Evolutionary conservation across 1,140 invertebrate species (phyloP), one percentile per base, ranked within the genome.

Genomic region (Habropoda laboriosa): DNA sequence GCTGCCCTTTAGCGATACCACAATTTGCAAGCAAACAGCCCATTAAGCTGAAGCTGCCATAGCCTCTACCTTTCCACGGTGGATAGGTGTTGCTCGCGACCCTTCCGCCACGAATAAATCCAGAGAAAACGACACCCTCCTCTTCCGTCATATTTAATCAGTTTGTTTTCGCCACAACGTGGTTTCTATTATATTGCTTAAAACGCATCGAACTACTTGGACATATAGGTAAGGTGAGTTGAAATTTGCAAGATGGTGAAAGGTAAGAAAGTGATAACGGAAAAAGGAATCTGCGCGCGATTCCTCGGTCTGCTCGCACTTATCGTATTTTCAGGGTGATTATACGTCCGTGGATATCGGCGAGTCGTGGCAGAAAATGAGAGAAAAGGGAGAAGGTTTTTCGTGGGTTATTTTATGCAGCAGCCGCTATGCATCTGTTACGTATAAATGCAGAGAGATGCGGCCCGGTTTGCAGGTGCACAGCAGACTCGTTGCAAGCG

Each of bases 21-120:
- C 88, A 89, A 90, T 90, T 90, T 90, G 88, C 89, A 90, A 89
- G 86, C 80, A 90, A 90, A 90, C 88, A 89, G 87, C 79, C 88
- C 86, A 89, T 89, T 90, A 90, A 88, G 79, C 55, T 61, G 67
- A 71, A 85, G 77, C 57, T 38, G 74, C 55, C 53, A 42, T 49
- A 58, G 74, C 67, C 47, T 45, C 45, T 55, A 49, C 13, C 38
- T 77, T 81, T 80, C 53, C 40, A 21, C 40, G 45, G 53, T 45
- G 35, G 57, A 47, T 53, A 76, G 60, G 58, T 79, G 68, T 55
- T 64, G 70, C 45, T 53, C n/a, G 49, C 24, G 70, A 66, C 71
- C 61, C 38, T 72, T 27, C 2, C 30, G 16, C 10, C 13, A 47
- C n/a, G 18, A 71, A 79, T 73, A 72, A 79, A 79, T 73, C 12